These are phyloP conservation scores for Benitochromis conjunctus DNA, from an alignment of 2,113 vertebrate species.

Conservation along the genomic window DNA sequence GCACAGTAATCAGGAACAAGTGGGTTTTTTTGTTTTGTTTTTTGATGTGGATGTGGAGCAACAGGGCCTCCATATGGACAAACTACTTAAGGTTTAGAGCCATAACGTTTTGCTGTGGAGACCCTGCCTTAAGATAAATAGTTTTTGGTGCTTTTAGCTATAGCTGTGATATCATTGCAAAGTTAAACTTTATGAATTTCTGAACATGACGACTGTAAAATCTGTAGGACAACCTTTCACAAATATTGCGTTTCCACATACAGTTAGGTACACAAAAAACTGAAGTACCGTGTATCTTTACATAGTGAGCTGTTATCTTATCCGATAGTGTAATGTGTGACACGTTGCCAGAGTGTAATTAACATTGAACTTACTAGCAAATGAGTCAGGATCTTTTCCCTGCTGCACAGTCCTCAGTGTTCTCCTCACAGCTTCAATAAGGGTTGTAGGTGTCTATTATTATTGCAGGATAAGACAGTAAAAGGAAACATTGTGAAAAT, in stretches of 20 bases:
- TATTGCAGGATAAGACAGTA: not conserved
- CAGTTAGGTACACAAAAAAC: not conserved
- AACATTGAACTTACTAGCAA: constrained; percentile 66
- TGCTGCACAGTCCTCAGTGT: constrained; percentile 74
- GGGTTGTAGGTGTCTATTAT: constrained; percentile 73
- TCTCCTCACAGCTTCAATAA: constrained; percentile 76
- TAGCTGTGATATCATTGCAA: not conserved
- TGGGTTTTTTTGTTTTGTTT: not conserved
- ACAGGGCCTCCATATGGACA: not conserved
- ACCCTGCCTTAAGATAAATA: not conserved
- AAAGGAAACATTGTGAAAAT: not conserved
- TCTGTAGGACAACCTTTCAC: not conserved
- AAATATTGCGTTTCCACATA: not conserved
- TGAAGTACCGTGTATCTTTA: not conserved
- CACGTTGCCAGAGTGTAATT: not conserved
- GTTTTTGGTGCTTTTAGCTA: not conserved
- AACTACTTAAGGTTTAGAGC: not conserved
- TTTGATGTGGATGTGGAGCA: not conserved
- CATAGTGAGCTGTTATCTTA: not conserved
- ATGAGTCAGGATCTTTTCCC: constrained; percentile 74
- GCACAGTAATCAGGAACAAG: not conserved
- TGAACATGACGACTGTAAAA: not conserved
- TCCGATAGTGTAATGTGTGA: not conserved
- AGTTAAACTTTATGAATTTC: not conserved
- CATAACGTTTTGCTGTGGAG: not conserved